These are phyloP conservation scores for Nemurella pictetii DNA, from an alignment of 2,888 invertebrate species.

Conservation along the genomic window DNA sequence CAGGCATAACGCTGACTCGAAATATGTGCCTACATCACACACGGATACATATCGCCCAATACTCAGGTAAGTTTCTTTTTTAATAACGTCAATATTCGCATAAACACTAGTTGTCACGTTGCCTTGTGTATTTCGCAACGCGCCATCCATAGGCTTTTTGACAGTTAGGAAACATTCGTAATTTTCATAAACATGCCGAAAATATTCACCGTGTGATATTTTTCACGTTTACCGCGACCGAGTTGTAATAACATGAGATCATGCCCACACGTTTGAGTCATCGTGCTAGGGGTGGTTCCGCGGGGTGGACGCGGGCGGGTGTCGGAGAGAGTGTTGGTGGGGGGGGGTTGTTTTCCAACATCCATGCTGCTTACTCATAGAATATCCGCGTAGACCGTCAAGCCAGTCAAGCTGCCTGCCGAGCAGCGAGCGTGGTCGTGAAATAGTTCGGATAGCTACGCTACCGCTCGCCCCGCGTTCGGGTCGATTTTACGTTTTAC, in stretches of 20 bases:
- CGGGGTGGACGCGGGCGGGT: not conserved
- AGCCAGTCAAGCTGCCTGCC: no score
- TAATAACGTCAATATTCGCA: not conserved
- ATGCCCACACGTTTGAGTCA: not conserved
- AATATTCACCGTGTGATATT: not conserved
- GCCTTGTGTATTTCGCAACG: not conserved
- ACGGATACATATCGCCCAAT: not conserved
- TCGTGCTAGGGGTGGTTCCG: not conserved
- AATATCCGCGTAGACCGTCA: slow-evolving; percentile 22
- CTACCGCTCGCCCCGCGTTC: slow-evolving; percentile 13
- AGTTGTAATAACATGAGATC: not conserved
- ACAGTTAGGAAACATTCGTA: no score
- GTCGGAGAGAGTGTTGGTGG: not conserved
- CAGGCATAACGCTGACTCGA: not conserved
- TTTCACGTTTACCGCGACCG: not conserved
- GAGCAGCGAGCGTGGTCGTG: not conserved
- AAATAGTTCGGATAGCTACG: slow-evolving; percentile 24
- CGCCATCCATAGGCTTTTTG: not conserved
- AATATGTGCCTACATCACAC: not conserved
- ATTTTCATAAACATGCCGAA: no score
- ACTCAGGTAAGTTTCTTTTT: slow-evolving; percentile 36
- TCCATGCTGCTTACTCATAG: slow-evolving; percentile 41
- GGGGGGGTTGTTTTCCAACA: not conserved
- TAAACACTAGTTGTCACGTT: not conserved
- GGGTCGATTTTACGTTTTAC: slow-evolving; percentile 40